phyloP scores from a whole-genome alignment of 2,113 vertebrate species.

The Ailurus styani region DNA sequence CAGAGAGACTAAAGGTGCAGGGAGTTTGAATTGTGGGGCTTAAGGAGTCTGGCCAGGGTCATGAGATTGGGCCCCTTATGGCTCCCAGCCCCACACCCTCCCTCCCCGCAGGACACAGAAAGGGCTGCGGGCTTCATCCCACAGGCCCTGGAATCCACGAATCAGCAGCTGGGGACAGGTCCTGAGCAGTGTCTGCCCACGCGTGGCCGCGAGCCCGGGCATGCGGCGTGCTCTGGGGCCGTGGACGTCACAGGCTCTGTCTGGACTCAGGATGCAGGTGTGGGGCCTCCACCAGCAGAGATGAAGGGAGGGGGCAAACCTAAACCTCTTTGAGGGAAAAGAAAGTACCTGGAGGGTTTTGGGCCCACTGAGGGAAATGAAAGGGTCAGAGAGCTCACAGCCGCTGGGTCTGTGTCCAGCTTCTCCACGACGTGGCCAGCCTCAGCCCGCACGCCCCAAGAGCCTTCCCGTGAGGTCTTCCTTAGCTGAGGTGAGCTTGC shows the following conservation, averaged over 20 bases:
- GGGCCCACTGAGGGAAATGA: not conserved
- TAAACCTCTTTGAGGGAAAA: not conserved
- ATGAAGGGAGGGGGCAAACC: not conserved
- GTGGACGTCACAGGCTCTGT: rapidly evolving
- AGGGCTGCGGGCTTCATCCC: not conserved
- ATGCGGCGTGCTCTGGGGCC: not conserved
- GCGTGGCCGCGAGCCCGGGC: not conserved
- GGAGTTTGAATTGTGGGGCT: not conserved
- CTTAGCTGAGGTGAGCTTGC: rapidly evolving
- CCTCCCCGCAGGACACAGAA: not conserved
- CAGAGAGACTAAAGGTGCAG: not conserved
- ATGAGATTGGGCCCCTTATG: not conserved
- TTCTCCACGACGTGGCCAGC: not conserved
- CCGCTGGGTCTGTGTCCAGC: not conserved
- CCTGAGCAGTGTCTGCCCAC: not conserved
- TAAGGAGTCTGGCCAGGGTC: not conserved
- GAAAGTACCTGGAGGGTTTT: not conserved
- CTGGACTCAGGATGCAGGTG: rapidly evolving
- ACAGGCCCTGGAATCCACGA: rapidly evolving
- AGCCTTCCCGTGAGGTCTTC: not conserved
- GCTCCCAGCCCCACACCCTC: not conserved
- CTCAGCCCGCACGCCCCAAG: not conserved
- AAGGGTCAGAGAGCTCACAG: no score
- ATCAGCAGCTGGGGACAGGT: not conserved
- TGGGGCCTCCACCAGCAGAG: not conserved